Base-by-base conservation (phyloP, 2,888 invertebrate genomes). In the Barypeithes pellucidus region DNA sequence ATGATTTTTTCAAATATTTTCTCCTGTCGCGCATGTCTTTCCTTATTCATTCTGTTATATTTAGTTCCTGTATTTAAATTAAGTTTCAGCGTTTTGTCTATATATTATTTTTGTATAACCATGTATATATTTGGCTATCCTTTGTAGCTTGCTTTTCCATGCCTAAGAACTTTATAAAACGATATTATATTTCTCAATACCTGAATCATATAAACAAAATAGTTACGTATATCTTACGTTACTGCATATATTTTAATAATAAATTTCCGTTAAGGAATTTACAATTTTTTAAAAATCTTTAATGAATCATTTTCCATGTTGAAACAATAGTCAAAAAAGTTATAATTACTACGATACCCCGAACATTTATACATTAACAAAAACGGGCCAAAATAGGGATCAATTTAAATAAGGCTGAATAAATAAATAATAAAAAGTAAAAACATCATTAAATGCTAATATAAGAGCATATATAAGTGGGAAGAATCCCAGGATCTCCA, bases 401-500 rank as follows among this genome's bases (percentile, higher is more conserved):
- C 60, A 5, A 72, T 67, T 67, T 72, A 52, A 67, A 72, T 72
- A 67, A 61, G 5, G 20, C 16, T 20, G 72, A 72, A 72, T 72
- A 72, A 52, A 67, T 72, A 50, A 66, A 72, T 72, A 12, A 45
- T 67, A 67, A 69, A 16, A 24, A 39, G 63, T 52, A 61, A 36
- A 62, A 57, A 62, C 67, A 67, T 61, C 39, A 72, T 67, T 33
- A 39, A 52, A 72, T 72, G 72, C 72, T 67, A 72, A 72, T 72
- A n/a, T 24, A 52, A 41, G 54, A 45, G 43, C 50, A 24, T 72
- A 72, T 72, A 72, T 72, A 65, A 71, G 54, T 54, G 29, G 57
- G 29, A 59, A 41, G 45, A 63, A 59, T 54, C 67, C 54, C 39
- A 11, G 24, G 67, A 39, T 67, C 68, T 68, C 45, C 65, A 68